Conservation (phyloP, 2,113 vertebrate genomes). For the Protobothrops mucrosquamatus region DNA sequence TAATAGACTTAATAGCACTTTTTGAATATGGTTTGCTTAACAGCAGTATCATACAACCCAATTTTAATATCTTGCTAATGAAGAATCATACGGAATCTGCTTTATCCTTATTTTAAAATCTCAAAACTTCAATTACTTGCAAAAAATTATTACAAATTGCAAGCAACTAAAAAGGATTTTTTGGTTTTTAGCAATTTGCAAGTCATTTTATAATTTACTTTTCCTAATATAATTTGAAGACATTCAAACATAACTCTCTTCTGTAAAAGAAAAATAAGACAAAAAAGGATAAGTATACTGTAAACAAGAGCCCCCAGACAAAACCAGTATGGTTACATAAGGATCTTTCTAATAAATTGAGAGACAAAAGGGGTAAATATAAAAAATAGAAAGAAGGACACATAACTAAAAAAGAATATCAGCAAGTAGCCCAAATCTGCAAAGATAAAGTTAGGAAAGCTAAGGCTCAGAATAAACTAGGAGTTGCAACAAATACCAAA, state of each 20-base stretch:
- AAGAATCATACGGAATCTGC: not conserved
- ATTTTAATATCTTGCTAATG: not conserved
- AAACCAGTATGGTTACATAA: too few species aligned
- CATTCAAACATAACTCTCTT: not conserved
- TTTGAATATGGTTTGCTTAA: not conserved
- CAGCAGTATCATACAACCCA: not conserved
- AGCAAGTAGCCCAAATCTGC: not conserved
- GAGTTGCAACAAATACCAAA: not conserved
- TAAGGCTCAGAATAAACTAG: not conserved
- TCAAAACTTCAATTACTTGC: not conserved
- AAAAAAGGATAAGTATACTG: not conserved
- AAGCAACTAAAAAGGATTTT: not conserved
- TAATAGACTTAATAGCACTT: conserved; percentile 5
- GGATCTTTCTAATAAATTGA: too few species aligned
- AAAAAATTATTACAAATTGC: not conserved
- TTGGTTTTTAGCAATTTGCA: not conserved
- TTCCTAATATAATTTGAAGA: not conserved
- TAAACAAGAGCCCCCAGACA: too few species aligned
- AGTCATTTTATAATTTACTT: not conserved
- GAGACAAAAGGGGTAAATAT: too few species aligned
- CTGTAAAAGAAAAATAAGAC: not conserved
- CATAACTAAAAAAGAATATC: not conserved
- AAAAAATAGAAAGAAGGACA: not conserved
- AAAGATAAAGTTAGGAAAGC: not conserved
- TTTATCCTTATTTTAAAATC: not conserved